Base-by-base conservation (phyloP, 2,888 invertebrate genomes). In the Drosophila trichaetosa region DNA sequence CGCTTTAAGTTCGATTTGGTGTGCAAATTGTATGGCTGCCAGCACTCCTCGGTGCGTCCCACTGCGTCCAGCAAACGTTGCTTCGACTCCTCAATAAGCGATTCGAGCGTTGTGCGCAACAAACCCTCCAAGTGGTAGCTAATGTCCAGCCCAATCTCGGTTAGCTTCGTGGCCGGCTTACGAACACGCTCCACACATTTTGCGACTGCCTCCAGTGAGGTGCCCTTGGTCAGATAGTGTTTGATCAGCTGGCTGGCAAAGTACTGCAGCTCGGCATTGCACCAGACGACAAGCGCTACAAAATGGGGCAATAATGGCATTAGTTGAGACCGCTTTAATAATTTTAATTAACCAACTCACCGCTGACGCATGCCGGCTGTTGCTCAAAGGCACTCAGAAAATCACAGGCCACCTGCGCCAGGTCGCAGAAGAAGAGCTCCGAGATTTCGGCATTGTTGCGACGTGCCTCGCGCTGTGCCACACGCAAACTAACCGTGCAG, bases 161-260 rank as follows among this genome's bases (percentile, higher is more conserved):
- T 95, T 90, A 94, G 93, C 83, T 93, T 91, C 0, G 90, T 90
- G 54, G 93, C 92, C 0, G 93, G 93, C 51, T 91, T 95, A 84
- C 97, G 95, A 33, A 98, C 95, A 87, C 96, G 95, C 73, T 96
- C 95, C 34, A 98, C 96, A 93, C 98, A 98, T 91, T 97, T 97
- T 8, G 98, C 96, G 62, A 98, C 95, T 1, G 96, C 96, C 75
- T 97, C 96, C 85, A 98, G 93, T 11, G 96, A 95, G 63, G 97
- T 96, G 93, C 98, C 98, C 8, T 98, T 97, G 81, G 97, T 96
- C 91, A 99, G 97, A 57, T 98, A 96, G 93, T 98, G 97, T 90
- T 97, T 97, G 60, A 96, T 96, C 84, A 97, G 94, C 93, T 97
- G 97, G 81, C 96, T 95, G 83, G 96, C 96, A 90, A 98, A 95